Percentiles rank a stretch among this genome's conserved stretches.
These are phyloP conservation scores for Noturus placidus DNA, from an alignment of 2,113 vertebrate genomes.

Conservation along the genomic window DNA sequence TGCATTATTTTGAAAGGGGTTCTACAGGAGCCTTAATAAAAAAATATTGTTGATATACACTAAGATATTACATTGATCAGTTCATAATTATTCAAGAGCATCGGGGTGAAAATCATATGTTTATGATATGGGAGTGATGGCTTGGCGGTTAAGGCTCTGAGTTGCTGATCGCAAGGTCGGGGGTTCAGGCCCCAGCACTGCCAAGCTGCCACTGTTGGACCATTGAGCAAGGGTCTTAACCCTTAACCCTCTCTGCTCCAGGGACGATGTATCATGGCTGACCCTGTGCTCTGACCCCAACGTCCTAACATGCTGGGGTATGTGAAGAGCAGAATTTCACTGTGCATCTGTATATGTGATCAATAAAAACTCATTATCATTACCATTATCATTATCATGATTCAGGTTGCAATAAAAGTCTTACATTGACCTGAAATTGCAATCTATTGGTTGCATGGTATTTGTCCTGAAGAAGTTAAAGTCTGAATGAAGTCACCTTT, in stretches of 20 bases:
- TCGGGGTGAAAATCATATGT: background rate
- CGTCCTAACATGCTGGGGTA: too few species aligned
- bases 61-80: background rate
- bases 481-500: conserved; percentile 62
- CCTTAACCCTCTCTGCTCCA: too few species aligned
- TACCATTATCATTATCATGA: background rate
- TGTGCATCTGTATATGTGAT: too few species aligned
- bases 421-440: background rate
- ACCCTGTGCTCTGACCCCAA: too few species aligned
- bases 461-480: background rate
- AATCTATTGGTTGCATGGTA: background rate
- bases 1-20: background rate
- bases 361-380: too few species aligned
- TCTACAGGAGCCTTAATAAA: background rate
- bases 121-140: background rate
- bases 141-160: too few species aligned
- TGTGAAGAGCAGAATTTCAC: too few species aligned
- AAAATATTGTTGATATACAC: background rate
- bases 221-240: too few species aligned
- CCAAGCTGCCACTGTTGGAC: too few species aligned
- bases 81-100: background rate
- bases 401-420: background rate
- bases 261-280: too few species aligned
- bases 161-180: too few species aligned
- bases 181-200: too few species aligned